Evolutionary conservation across 2,888 invertebrate genomes (phyloP), one percentile per base, ranked within the genome.

Genomic region (Ypsolopha scabrella): DNA sequence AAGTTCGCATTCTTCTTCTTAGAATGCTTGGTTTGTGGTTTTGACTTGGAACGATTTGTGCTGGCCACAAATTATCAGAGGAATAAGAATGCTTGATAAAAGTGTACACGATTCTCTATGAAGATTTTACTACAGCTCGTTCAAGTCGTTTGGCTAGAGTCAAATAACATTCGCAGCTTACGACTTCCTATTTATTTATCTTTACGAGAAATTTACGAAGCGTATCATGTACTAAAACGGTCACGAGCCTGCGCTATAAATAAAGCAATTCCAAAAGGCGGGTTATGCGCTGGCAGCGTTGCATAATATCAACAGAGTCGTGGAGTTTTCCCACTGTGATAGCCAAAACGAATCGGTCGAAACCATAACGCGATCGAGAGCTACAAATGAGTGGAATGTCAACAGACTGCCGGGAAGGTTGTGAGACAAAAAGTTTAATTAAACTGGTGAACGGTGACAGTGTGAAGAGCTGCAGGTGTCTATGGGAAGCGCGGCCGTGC

Each of bases 401-500:
- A 64, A 67, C 66, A 69, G 70, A 76, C 73, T 71, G 75, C 64
- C 63, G 60, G 59, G 59, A 56, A 58, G 11, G 38, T 13, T 34
- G 47, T 43, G 63, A 75, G 71, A 77, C 77, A 80, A 82, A 81
- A 82, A 82, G 79, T 80, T 24, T 80, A 82, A 82, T 82, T 81
- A 82, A 75, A 75, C 58, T 67, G 56, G 66, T 64, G 68, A 70
- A 53, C 55, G 59, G 57, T 62, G 63, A 63, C 63, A 65, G 60
- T 57, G 57, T 58, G 55, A 59, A 60, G 67, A 62, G 68, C 63
- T 62, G 71, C 75, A 75, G 79, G 80, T 80, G 79, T 68, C 70
- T 81, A 80, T 86, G 85, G 82, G 83, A 86, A 86, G 82, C 70
- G 68, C 82, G 76, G 74, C 79, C 85, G 85, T 85, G 85, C 85